Conservation (phyloP, 2,797 vertebrate species). For the Mus spretus region DNA sequence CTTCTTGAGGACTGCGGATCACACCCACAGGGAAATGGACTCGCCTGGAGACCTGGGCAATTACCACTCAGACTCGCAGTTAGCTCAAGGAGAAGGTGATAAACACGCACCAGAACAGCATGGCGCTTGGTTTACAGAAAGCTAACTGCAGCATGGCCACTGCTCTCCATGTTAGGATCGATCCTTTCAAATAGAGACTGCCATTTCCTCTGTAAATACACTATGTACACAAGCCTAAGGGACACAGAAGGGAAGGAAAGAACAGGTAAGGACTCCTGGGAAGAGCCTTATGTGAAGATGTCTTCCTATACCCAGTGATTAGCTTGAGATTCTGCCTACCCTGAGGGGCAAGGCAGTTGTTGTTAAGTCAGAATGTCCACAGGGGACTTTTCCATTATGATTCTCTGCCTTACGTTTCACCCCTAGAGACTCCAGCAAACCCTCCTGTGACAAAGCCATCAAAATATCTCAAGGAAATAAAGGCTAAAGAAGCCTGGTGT, state of each 20-base stretch:
- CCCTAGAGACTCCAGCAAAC: conserved; percentile 27
- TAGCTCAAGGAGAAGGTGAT: conserved; percentile 58
- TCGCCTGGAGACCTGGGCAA: neutral
- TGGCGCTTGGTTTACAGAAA: neutral
- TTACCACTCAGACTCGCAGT: conserved; percentile 34
- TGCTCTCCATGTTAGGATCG: conserved; percentile 31
- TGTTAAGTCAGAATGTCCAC: neutral
- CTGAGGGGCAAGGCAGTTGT: neutral
- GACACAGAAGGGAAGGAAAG: neutral
- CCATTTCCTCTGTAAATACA: conserved; percentile 24
- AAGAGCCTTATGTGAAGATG: neutral
- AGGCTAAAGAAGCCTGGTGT: neutral
- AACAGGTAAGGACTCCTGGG: neutral
- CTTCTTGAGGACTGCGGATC: neutral
- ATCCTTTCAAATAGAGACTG: conserved; percentile 44
- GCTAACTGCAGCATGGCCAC: neutral
- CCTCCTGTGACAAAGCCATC: conserved; percentile 4
- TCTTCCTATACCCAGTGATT: neutral
- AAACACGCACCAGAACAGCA: conserved; percentile 9
- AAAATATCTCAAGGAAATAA: conserved; percentile 13
- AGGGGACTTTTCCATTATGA: neutral
- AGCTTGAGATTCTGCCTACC: neutral
- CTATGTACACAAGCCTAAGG: neutral
- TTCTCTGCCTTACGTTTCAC: neutral
- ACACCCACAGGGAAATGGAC: conserved; percentile 53